Base-by-base conservation (phyloP, 1,140 invertebrate species). In the Drosophila punjabiensis region DNA sequence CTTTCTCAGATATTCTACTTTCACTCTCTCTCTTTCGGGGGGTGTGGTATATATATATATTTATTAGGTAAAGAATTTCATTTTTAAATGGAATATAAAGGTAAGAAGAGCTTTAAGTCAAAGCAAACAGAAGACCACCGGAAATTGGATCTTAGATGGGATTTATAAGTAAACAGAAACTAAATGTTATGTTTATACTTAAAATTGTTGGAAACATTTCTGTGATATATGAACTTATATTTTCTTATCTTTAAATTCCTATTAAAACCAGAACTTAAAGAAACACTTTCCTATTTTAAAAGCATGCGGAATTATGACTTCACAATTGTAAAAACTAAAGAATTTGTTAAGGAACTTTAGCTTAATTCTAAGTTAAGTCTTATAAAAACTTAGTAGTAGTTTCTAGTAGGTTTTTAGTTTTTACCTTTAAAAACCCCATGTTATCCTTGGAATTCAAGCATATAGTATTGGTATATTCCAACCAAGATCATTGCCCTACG, bases 1-100 rank as follows among this genome's bases (percentile, higher is more conserved):
- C 61, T 76, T 77, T 78, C 37, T 28, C 33, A 16, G 9, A 58
- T 50, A 74, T 67, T 69, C 65, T 78, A 78, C 76, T 78, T 78
- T 77, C 76, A 78, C 75, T 78, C 41, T 24, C 16, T 18, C n/a
- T 78, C 20, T 24, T 10, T 20, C 20, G 3, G 33, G 33, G 18
- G 37, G 47, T 8, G 16, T 18, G 53, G 45, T 7, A 18, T 24
- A 16, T 30, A n/a, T n/a, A 14, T 39, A 16, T 50, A 41, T 43
- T 53, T 59, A 62, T 45, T 41, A 18, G 47, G 20, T 39, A 13
- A 35, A 67, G 48, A 71, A 68, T 56, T 68, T 4, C 48, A 68
- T 33, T 37, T 11, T 41, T 37, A 37, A 48, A 16, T 13, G 30
- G 18, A 32, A 55, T 70, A 16, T 37, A 6, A 10, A 66, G 52